Base-by-base conservation (phyloP, 1,140 invertebrate species). In the Lepidostoma basale region DNA sequence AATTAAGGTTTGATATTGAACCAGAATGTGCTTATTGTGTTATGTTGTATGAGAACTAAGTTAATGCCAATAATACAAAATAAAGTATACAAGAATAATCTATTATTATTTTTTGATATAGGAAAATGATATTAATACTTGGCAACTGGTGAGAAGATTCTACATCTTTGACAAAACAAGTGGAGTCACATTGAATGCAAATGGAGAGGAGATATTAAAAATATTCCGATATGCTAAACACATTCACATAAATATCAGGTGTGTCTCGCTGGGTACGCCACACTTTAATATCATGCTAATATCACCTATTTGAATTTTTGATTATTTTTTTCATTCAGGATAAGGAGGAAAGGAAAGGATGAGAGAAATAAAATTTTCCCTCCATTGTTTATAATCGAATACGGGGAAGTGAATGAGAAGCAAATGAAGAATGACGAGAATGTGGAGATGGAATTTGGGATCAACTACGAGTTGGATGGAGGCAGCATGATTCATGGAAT, bases 141-240 rank as follows among this genome's bases (percentile, higher is more conserved):
- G 86, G 85, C 81, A 86, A 66, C 75, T 91, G 6, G 84, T 86
- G 0, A 76, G 85, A 60, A 83, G 89, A 73, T 89, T 90, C 77
- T 90, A 90, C 74, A 71, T 89, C 6, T 78, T 89, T 39, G 89
- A 92, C 75, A 84, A 78, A 56, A 70, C 84, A 9, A 85, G 80
- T 71, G 83, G 85, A 54, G 78, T 77, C 52, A 72, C 52, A 62
- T 69, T 71, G 8, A 63, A 77, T 22, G 45, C 73, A 54, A 77
- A 76, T 68, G 74, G 74, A 18, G 39, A 69, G 28, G 65, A 69
- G 40, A 62, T 68, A n/a, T 52, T 80, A 33, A 75, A 79, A 68
- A 83, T 81, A 70, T 74, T 83, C 63, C 78, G 81, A 73, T 81
- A 79, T 33, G 63, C 82, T n/a, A 76, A 74, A 73, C 30, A 81